These are phyloP conservation scores for Metellina segmentata DNA, from an alignment of 2,888 invertebrate species.

Conservation along the genomic window DNA sequence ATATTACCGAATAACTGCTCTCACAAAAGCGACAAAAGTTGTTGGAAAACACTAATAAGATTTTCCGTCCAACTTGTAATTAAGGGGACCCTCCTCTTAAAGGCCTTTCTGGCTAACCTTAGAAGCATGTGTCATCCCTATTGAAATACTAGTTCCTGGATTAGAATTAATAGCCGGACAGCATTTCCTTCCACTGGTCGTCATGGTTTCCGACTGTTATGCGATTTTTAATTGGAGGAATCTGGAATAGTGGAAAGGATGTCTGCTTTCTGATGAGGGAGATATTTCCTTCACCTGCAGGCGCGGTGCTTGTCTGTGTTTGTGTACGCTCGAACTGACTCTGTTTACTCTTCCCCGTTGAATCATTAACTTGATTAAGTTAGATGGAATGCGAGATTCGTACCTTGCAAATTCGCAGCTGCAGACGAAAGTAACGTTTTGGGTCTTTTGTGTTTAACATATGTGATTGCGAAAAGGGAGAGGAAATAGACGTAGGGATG, in stretches of 20 bases:
- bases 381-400: not conserved
- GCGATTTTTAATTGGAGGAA: constrained; percentile 46
- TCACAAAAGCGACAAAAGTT: not conserved
- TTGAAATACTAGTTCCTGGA: constrained; percentile 38
- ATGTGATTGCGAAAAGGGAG: not conserved
- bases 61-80: not conserved
- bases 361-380: constrained; percentile 20
- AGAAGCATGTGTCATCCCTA: constrained; percentile 26
- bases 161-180: constrained; percentile 32
- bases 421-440: not conserved
- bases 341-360: not conserved
- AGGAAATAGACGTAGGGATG: not conserved
- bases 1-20: not conserved
- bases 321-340: not conserved
- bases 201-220: constrained; percentile 37
- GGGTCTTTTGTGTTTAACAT: not conserved
- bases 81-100: not conserved
- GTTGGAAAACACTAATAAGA: constrained; percentile 2
- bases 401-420: not conserved
- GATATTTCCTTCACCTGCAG: constrained; percentile 11
- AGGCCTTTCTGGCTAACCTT: not conserved
- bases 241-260: constrained; percentile 11
- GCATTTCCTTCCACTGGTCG: constrained; percentile 11
- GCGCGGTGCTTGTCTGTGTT: not conserved
- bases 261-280: constrained; percentile 19